Base-by-base conservation (phyloP, 2,113 vertebrate species). In the Caranx melampygus region DNA sequence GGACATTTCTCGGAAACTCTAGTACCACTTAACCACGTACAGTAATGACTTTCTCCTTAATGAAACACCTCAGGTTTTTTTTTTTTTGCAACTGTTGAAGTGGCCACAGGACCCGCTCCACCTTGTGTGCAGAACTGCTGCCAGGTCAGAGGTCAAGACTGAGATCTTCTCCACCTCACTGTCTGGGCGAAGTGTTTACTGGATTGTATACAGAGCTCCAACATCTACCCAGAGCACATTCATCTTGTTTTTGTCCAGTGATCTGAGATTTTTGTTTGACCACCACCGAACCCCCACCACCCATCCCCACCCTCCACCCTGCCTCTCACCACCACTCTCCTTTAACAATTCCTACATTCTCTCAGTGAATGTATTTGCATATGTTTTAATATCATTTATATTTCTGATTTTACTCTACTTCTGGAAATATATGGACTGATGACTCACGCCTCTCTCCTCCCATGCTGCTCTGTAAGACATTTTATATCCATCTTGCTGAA, bases 181-280 rank as follows among this genome's bases (percentile, higher is more conserved):
- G 3, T 65, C 70, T 3, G 20, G 34, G 57, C 71, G 78, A 68
- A 73, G 72, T 54, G 71, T 88, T 88, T 78, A 86, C 70, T 51
- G 57, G 79, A 55, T 54, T 63, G 65, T 84, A 64, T 86, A 82
- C 49, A 31, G 55, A 73, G 77, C 62, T 81, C 74, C 55, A 73
- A 81, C 79, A 62, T 89, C 83, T 89, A 75, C 83, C 78, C 8
- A 0, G 87, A 52, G 35, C 21, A 55, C 78, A 90, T 90, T 89
- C 75, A 63, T 84, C 72, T 60, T 86, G 35, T 82, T 90, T 87
- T 82, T 74, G 62, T 76, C 64, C 81, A 40, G 66, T 77, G 82
- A 67, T 20, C 52, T 73, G 52, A 68, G 37, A 78, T 75, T 72
- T 86, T 80, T 84, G 57, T 18, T 66, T 2, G 35, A 14, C 59